Evolutionary conservation across 1,140 invertebrate genomes (phyloP).

Genomic region (Plutomurus gul): DNA sequence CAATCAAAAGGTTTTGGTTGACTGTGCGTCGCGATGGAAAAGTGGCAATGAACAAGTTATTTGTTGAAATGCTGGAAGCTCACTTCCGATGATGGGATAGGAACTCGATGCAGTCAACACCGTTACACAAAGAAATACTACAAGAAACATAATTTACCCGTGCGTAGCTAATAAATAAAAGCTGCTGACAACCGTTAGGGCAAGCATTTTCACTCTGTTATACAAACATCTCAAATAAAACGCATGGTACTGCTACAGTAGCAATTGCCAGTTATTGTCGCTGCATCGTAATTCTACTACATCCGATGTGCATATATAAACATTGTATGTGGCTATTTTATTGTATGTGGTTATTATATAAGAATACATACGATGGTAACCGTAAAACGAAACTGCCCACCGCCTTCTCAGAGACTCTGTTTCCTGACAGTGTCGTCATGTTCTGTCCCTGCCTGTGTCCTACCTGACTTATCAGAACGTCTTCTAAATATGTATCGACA

Average conservation of each 20-base stretch:
- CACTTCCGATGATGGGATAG: slow-evolving; percentile 61
- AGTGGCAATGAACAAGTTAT: slow-evolving; percentile 94
- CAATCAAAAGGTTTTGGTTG: slow-evolving; percentile 88
- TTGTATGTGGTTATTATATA: not conserved
- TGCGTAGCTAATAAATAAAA: too few species aligned
- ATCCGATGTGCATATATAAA: too few species aligned
- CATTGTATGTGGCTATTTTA: not conserved
- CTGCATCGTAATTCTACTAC: too few species aligned
- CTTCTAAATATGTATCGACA: not conserved
- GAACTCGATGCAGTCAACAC: not conserved
- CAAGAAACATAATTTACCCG: too few species aligned
- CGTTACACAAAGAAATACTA: too few species aligned
- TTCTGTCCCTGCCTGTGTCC: not conserved
- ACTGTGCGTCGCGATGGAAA: slow-evolving; percentile 82
- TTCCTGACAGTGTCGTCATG: not conserved
- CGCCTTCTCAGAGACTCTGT: slow-evolving; percentile 2
- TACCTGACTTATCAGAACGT: not conserved
- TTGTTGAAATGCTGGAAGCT: slow-evolving; percentile 94
- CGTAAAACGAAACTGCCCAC: slow-evolving; percentile 3
- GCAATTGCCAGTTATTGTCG: too few species aligned
- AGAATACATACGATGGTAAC: not conserved
- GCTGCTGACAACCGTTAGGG: too few species aligned
- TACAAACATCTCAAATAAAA: too few species aligned
- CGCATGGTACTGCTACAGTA: too few species aligned
- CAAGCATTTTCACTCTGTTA: too few species aligned